phyloP scores from a whole-genome alignment of 2,797 vertebrate genomes.

The Ispidina picta region DNA sequence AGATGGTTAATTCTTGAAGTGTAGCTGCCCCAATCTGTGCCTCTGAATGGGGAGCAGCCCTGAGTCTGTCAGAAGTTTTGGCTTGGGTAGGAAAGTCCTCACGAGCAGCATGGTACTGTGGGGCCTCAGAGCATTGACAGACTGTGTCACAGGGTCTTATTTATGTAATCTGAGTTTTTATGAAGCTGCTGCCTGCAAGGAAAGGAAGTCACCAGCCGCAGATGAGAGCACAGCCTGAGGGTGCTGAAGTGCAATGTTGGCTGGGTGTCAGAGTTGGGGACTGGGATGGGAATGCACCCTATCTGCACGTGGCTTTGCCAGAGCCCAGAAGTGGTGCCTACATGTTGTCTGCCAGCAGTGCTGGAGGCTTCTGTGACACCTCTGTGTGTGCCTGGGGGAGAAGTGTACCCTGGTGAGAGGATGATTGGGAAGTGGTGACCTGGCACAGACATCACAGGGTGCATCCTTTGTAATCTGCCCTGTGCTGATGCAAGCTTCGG shows the following conservation, averaged over 20 bases:
- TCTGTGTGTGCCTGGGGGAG: neutral
- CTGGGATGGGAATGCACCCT: rapidly evolving
- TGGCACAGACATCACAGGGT: rapidly evolving
- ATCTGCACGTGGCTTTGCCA: neutral
- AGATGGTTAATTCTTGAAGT: neutral
- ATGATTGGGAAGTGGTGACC: neutral
- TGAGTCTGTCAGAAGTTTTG: neutral
- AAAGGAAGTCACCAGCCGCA: neutral
- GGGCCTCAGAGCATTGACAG: neutral
- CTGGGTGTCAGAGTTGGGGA: neutral
- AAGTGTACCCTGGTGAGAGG: neutral
- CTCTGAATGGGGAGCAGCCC: neutral
- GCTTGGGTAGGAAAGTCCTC: neutral
- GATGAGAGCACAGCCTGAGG: neutral
- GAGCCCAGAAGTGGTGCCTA: neutral
- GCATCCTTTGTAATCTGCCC: neutral
- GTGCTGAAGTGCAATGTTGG: neutral
- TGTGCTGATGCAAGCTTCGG: neutral
- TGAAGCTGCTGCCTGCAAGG: neutral
- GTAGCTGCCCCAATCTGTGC: neutral
- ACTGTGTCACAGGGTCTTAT: neutral
- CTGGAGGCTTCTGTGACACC: neutral
- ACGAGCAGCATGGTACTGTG: neutral
- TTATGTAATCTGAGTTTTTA: neutral
- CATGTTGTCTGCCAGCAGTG: neutral